Conservation (phyloP, 2,888 invertebrate species). For the Craniophora ligustri region DNA sequence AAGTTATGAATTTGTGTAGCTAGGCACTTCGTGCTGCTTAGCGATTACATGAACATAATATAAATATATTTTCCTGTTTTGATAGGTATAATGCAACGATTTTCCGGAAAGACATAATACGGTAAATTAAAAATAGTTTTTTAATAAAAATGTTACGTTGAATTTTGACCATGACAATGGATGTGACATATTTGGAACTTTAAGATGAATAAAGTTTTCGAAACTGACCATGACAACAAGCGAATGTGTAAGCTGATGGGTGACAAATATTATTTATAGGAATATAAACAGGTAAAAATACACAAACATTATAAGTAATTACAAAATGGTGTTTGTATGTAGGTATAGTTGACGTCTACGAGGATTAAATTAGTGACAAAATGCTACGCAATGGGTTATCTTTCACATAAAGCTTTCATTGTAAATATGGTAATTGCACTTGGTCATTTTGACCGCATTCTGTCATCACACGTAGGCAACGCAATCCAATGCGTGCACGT, state of each 20-base stretch:
- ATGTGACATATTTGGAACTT: slow-evolving; percentile 10
- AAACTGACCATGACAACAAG: slow-evolving; percentile 38
- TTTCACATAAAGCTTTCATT: slow-evolving; percentile 47
- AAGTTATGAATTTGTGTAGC: neutral
- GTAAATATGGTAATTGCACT: slow-evolving; percentile 37
- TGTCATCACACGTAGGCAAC: slow-evolving; percentile 16
- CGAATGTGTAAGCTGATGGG: slow-evolving; percentile 48
- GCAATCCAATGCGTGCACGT: slow-evolving; percentile 10
- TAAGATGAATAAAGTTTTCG: slow-evolving; percentile 17
- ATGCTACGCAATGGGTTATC: slow-evolving; percentile 45
- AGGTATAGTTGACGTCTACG: slow-evolving; percentile 22
- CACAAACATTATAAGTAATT: slow-evolving; percentile 28
- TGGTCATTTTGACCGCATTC: slow-evolving; percentile 52
- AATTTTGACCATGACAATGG: slow-evolving; percentile 26
- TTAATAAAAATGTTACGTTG: slow-evolving; percentile 17
- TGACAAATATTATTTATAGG: slow-evolving; percentile 34
- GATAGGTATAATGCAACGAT: slow-evolving; percentile 25
- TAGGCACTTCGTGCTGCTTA: slow-evolving; percentile 6
- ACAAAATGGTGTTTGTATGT: slow-evolving; percentile 24
- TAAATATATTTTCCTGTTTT: slow-evolving; percentile 43
- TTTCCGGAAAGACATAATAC: slow-evolving; percentile 39
- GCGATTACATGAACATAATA: slow-evolving; percentile 6
- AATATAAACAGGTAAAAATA: slow-evolving; percentile 29
- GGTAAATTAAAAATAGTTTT: slow-evolving; percentile 9
- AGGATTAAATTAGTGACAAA: slow-evolving; percentile 47